A percentile compares a stretch with the other conserved stretches of the same genome.
Conservation (phyloP, 2,797 vertebrate species). For the Cynopterus sphinx region DNA sequence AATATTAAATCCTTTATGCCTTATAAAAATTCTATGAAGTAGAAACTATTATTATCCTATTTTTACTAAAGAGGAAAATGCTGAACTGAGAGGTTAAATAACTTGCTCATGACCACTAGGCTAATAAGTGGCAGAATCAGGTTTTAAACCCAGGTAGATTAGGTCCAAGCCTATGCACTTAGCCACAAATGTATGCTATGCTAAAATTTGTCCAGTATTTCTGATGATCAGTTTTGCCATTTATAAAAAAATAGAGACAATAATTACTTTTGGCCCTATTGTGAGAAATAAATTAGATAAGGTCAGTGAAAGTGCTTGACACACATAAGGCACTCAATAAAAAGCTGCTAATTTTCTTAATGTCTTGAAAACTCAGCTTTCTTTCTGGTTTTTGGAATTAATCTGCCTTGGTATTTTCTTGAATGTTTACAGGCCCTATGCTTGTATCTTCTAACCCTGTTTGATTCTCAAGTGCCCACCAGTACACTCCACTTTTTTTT, state of each 20-base stretch:
- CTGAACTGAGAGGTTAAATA: background rate
- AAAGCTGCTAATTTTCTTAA: background rate
- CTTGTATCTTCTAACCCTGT: background rate
- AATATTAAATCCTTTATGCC: background rate
- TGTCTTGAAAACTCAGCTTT: background rate
- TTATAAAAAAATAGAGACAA: background rate
- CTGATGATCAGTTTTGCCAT: background rate
- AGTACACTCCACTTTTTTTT: background rate
- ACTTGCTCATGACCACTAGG: background rate
- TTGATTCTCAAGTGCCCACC: background rate
- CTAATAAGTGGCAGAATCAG: background rate
- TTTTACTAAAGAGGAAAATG: constrained; percentile 10
- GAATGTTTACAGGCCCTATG: background rate
- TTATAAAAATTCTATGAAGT: background rate
- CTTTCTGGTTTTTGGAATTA: background rate
- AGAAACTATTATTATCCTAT: background rate
- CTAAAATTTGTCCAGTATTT: background rate
- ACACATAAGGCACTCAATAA: background rate
- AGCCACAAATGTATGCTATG: background rate
- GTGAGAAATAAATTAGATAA: background rate
- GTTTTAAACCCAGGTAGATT: background rate
- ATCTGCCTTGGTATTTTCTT: background rate
- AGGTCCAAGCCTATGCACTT: background rate
- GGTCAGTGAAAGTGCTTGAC: background rate
- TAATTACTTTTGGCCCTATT: background rate